Evolutionary conservation across 2,797 vertebrate species (phyloP), one percentile per base, ranked within the genome.

Genomic region (Echeneis naucrates): DNA sequence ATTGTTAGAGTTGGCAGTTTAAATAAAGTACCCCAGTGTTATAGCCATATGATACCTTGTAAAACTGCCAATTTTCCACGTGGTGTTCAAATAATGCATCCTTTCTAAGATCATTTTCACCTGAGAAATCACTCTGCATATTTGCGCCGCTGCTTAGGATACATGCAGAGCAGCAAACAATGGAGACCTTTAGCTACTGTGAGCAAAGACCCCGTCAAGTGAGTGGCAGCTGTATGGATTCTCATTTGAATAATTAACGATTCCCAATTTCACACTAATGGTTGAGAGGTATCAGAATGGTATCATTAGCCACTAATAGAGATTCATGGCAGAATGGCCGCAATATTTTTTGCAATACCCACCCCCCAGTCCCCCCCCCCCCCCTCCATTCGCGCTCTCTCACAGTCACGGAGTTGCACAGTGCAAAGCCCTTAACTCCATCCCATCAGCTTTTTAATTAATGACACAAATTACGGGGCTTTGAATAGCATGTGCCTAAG

Each of bases 261-360:
- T 88, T 88, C 83, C 87, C 92, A 92, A 91, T 93, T 92, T 92
- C 90, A 90, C 85, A 88, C 91, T 92, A 90, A 89, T 92, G 92
- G 88, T 78, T 82, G 90, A 89, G 91, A 92, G 90, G 91, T 90
- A 92, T 92, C 88, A 84, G 87, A 92, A 90, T 89, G 87, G 91
- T 84, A 91, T 92, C 92, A 94, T 94, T 93, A 93, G 89, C 74
- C 70, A 30, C 92, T 94, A 93, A 94, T 93, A 93, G 92, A 94
- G 93, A 94, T 94, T 93, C 93, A 94, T 93, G 90, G 88, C 27
- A n/a, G 77, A 92, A 81, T 77, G 86, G 83, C 80, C 62, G 85
- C 85, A 80, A 89, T 89, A 89, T 86, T 88, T 92, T 90, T 81
- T 74, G 82, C 80, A 76, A 87, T 80, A 17, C 17, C 30, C 55